Evolutionary conservation across 2,797 vertebrate species (phyloP).

Genomic region (Mormyrops attenuatus): DNA sequence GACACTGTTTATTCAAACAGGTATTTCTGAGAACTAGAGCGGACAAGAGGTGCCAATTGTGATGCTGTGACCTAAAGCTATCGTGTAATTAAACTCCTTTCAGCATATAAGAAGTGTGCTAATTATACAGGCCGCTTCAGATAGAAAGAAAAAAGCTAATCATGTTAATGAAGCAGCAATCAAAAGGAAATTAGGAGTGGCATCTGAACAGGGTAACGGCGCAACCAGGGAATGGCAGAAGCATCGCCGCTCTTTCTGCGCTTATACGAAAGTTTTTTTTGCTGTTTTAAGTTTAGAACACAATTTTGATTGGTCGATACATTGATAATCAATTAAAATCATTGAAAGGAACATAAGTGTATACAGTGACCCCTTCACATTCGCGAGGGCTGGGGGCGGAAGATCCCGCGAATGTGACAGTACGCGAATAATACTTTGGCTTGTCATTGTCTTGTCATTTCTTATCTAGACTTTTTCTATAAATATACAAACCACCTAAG

Average conservation of each 20-base stretch:
- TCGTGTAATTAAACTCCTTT: conserved; percentile 2
- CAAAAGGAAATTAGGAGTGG: background rate
- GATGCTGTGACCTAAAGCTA: background rate
- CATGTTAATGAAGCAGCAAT: conserved; percentile 4
- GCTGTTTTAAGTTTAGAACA: background rate
- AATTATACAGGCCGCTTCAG: background rate
- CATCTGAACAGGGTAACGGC: background rate
- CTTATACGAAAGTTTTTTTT: background rate
- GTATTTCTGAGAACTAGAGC: background rate
- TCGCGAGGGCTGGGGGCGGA: background rate
- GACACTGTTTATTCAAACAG: background rate
- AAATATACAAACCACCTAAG: background rate
- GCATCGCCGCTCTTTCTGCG: background rate
- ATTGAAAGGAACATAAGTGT: background rate
- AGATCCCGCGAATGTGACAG: background rate
- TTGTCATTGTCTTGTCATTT: background rate
- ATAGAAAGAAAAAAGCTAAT: background rate
- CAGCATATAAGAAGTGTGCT: background rate
- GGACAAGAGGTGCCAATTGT: background rate
- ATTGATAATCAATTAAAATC: background rate
- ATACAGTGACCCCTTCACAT: background rate
- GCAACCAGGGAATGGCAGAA: background rate
- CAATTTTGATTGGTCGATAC: background rate
- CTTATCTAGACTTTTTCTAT: background rate
- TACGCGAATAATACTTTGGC: background rate